These are phyloP conservation scores for Hyphantria cunea DNA, from an alignment of 1,140 invertebrate species.

Conservation along the genomic window DNA sequence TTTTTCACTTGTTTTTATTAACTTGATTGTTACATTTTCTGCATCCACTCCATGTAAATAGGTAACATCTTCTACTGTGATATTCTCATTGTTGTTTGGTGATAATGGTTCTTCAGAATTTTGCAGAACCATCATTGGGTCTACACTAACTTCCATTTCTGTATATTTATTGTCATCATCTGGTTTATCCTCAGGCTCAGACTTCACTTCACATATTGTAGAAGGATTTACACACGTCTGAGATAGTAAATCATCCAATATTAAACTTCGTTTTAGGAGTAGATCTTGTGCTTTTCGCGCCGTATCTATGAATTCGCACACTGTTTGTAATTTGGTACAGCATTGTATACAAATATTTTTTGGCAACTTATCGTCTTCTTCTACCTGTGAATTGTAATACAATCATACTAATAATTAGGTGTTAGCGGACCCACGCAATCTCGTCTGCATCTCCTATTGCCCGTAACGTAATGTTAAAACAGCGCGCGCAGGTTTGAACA, in stretches of 20 bases:
- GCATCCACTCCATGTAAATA: constrained; percentile 61
- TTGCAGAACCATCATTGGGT: constrained; percentile 76
- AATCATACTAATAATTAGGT: no score
- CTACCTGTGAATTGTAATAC: constrained; percentile 52
- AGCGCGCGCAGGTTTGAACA: no score
- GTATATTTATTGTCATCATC: constrained; percentile 55
- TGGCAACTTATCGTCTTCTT: constrained; percentile 73
- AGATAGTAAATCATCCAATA: constrained; percentile 2
- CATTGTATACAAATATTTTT: constrained; percentile 78
- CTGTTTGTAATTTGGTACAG: constrained; percentile 73
- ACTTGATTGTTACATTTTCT: constrained; percentile 69
- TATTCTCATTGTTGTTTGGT: constrained; percentile 32
- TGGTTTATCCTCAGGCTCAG: constrained; percentile 32
- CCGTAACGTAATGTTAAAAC: no score
- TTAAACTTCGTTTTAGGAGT: constrained; percentile 47
- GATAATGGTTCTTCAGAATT: constrained; percentile 50
- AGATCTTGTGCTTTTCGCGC: constrained; percentile 66
- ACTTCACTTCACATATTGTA: constrained; percentile 35
- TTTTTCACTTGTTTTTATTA: constrained; percentile 55
- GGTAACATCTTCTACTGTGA: constrained; percentile 50
- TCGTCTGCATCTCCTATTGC: no score
- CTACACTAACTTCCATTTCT: constrained; percentile 74
- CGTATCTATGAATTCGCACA: constrained; percentile 75
- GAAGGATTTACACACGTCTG: constrained; percentile 7
- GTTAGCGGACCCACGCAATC: no score